Conservation (phyloP, 1,140 invertebrate species). For the Lepidurus arcticus region DNA sequence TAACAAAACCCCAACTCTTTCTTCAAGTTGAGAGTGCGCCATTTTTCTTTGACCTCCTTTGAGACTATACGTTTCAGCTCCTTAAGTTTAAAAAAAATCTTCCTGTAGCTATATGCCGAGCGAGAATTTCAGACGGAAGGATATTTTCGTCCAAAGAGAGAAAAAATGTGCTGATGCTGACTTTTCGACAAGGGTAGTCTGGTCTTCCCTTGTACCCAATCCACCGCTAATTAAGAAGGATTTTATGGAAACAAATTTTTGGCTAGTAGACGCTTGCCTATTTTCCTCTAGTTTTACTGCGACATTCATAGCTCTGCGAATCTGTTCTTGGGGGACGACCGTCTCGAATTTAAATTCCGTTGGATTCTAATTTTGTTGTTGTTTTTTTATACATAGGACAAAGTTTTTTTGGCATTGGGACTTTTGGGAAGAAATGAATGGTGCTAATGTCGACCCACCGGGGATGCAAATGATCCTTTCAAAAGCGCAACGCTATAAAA, state of each 20-base stretch:
- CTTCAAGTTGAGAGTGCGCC: neutral
- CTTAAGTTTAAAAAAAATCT: neutral
- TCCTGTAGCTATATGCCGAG: neutral
- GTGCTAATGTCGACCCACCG: neutral
- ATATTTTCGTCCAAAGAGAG: slow-evolving; percentile 5
- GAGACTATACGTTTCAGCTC: neutral
- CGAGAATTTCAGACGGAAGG: neutral
- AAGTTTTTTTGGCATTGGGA: neutral
- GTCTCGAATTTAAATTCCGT: neutral
- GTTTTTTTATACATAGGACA: neutral
- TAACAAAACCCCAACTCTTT: neutral
- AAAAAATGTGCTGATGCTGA: slow-evolving; percentile 2
- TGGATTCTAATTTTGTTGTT: neutral
- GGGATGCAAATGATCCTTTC: neutral
- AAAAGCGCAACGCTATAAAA: neutral
- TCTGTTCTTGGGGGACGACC: neutral
- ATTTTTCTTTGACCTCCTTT: neutral
- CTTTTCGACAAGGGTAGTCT: neutral
- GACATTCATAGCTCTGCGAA: neutral
- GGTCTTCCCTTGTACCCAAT: neutral
- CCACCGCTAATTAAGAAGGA: neutral
- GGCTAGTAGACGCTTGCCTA: neutral
- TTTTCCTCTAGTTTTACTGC: neutral
- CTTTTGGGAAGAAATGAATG: neutral
- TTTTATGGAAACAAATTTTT: neutral